phyloP scores from a whole-genome alignment of 2,888 invertebrate genomes.

The Zaprionus obscuricornis region DNA sequence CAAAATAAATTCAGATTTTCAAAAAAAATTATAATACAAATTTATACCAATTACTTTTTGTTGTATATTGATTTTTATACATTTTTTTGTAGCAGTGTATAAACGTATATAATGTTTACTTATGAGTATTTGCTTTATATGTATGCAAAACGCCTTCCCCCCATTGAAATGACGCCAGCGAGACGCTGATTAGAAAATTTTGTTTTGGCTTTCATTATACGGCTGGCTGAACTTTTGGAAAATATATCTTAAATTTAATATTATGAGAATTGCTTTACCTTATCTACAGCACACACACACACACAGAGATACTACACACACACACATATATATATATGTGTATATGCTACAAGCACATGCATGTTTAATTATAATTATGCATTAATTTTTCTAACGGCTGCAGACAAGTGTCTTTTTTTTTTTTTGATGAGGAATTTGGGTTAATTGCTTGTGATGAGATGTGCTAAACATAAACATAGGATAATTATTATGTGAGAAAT shows the following conservation, averaged over 20 bases:
- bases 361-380: conserved; percentile 21
- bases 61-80: too few relatives aligned
- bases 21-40: too few relatives aligned
- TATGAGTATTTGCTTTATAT: conserved; percentile 2
- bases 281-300: conserved; percentile 32
- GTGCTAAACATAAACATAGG: conserved; percentile 8
- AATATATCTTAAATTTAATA: conserved; percentile 22
- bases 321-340: conserved; percentile 1
- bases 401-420: not conserved
- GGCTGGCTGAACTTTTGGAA: conserved; percentile 50
- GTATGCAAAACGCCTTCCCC: conserved; percentile 18
- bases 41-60: too few relatives aligned
- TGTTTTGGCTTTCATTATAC: conserved; percentile 55
- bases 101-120: not conserved
- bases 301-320: conserved; percentile 3
- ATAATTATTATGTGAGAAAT: conserved; percentile 10
- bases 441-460: conserved; percentile 28
- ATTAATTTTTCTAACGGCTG: conserved; percentile 17
- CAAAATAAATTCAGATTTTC: too few relatives aligned
- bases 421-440: conserved; percentile 35
- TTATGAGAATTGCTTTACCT: conserved; percentile 39
- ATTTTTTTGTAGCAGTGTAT: too few relatives aligned
- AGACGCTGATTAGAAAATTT: conserved; percentile 61
- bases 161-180: conserved; percentile 27
- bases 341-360: not conserved